Base-by-base conservation (phyloP, 2,113 vertebrate species). In the Leucopsar rothschildi region DNA sequence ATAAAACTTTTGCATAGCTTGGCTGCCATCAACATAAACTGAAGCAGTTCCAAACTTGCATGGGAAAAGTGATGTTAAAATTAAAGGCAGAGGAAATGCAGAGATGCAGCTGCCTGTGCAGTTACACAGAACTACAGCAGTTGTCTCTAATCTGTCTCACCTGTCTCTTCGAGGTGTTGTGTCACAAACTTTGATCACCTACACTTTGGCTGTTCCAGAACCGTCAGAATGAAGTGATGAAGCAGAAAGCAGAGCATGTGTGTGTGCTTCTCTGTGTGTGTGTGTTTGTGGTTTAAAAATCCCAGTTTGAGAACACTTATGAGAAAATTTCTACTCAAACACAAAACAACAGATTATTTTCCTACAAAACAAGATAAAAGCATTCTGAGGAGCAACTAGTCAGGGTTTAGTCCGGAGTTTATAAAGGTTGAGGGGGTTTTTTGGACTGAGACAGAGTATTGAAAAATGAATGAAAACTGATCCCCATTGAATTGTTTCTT, bases 271-370 rank as follows among this genome's bases (percentile, higher is more conserved):
- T 37, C 37, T 37, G 11, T 42, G 22, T 64, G 42, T 47, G 20
- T 20, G 12, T 40, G 5, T 55, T 6, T 77, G 12, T 21, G 7
- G 14, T 84, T 64, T 65, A 56, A 76, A 79, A 70, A 55, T n/a
- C 5, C 47, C 50, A 82, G 6, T 33, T 71, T 68, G 60, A 78
- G 82, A 83, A 56, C 17, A 59, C 1, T 3, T 53, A 69, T 20
- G 23, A 37, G 61, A 80, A 82, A 40, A 9, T 56, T 82, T 80
- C 44, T 63, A 40, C 24, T 73, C 39, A 76, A 71, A 68, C 39
- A n/a, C 15, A 63, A 93, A 86, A 9, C 57, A 71, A 76, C 65
- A 84, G 60, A 57, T 49, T 70, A 42, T 75, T 97, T 97, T 84
- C 81, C 47, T 68, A 82, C 66, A 91, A 68, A 63, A 50, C 16